Conservation (phyloP, 2,888 invertebrate genomes). For the Agrotis exclamationis region DNA sequence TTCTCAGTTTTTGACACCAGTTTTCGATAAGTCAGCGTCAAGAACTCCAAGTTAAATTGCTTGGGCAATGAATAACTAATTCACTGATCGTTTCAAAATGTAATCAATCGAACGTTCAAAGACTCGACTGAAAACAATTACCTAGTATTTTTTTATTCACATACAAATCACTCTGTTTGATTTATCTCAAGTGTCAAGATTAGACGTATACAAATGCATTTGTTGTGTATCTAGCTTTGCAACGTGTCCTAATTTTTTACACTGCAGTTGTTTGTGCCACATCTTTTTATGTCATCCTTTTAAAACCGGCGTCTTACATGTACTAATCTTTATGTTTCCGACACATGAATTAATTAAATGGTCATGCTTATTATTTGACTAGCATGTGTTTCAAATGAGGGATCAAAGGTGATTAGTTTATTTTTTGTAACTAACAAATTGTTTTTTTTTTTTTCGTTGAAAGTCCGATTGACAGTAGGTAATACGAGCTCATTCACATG, state of each 20-base stretch:
- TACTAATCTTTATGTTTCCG: conserved; percentile 12
- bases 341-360: conserved; percentile 3
- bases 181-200: conserved; percentile 28
- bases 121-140: background rate
- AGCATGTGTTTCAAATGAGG: background rate
- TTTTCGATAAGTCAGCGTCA: too few relatives aligned
- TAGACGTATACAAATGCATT: conserved; percentile 41
- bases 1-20: too few relatives aligned
- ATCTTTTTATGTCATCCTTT: conserved; percentile 1
- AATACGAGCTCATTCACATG: too few relatives aligned
- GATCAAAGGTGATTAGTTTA: background rate
- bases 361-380: conserved; percentile 3
- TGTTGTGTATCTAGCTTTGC: conserved; percentile 1
- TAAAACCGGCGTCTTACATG: background rate
- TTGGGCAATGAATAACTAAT: too few relatives aligned
- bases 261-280: conserved; percentile 11
- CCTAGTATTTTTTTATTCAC: background rate
- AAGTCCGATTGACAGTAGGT: too few relatives aligned
- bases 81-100: background rate
- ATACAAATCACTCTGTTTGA: conserved; percentile 9
- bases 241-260: conserved; percentile 15
- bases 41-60: too few relatives aligned
- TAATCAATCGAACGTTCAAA: background rate
- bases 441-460: background rate
- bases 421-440: background rate